These are phyloP conservation scores for Takifugu rubripes DNA, from an alignment of 2,797 vertebrate genomes.

Conservation along the genomic window DNA sequence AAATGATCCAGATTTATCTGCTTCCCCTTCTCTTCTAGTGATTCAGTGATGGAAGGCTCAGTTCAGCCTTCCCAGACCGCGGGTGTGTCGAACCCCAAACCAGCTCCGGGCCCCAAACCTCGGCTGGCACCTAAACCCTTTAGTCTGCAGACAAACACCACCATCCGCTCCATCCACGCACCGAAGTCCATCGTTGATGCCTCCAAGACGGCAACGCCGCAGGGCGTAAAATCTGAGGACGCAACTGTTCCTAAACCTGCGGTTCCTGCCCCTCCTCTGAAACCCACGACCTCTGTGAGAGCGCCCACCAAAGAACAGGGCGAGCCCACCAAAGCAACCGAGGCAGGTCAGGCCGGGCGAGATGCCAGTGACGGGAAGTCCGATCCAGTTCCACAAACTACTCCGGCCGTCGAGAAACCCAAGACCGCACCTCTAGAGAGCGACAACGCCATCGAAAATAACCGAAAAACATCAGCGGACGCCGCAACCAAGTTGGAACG, in stretches of 20 bases:
- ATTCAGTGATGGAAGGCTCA: conserved; percentile 61
- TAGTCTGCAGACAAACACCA: conserved; percentile 68
- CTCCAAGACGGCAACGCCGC: conserved; percentile 10
- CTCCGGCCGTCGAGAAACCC: conserved; percentile 17
- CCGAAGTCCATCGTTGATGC: conserved; percentile 31
- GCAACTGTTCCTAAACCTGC: conserved; percentile 2
- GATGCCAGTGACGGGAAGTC: conserved; percentile 22
- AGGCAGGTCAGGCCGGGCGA: conserved; percentile 11
- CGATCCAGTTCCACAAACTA: conserved; percentile 12
- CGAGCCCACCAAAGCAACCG: conserved; percentile 23
- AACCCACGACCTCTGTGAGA: conserved; percentile 13
- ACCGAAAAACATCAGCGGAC: conserved; percentile 14
- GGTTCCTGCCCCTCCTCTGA: conserved; percentile 1
- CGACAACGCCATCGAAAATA: conserved; percentile 30
- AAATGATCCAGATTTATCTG: too few relatives aligned
- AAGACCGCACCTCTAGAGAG: conserved; percentile 24
- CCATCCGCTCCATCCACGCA: conserved; percentile 59
- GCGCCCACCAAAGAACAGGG: conserved; percentile 15
- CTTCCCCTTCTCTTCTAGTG: conserved; percentile 30
- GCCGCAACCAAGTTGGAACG: conserved; percentile 14
- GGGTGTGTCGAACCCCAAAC: conserved; percentile 48
- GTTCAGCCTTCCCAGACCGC: conserved; percentile 34
- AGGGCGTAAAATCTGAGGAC: conserved; percentile 9
- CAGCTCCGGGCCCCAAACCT: conserved; percentile 66
- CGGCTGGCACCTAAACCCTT: conserved; percentile 84